These are phyloP conservation scores for Phocides pigmalion DNA, from an alignment of 1,140 invertebrate genomes.

Conservation along the genomic window DNA sequence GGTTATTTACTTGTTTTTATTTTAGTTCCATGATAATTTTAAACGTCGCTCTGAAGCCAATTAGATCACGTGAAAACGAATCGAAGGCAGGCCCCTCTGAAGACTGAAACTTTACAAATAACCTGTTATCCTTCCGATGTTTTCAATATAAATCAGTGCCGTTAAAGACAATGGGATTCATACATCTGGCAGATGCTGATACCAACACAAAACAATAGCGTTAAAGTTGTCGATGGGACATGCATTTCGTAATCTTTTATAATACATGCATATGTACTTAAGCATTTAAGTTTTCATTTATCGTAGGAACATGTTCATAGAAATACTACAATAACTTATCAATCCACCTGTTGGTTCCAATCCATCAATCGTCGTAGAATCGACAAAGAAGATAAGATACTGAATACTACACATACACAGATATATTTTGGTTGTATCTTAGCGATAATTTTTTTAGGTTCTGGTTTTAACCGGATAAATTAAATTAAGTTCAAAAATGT, in stretches of 20 bases:
- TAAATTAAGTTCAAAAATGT: too few species aligned
- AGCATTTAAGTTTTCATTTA: neutral
- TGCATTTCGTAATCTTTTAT: neutral
- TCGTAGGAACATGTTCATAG: neutral
- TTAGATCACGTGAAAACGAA: slow-evolving; percentile 77
- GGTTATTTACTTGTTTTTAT: slow-evolving; percentile 84
- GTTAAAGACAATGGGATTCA: slow-evolving; percentile 3
- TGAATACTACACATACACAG: too few species aligned
- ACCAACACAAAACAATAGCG: neutral
- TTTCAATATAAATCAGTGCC: slow-evolving; percentile 10
- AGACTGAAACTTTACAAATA: slow-evolving; percentile 30
- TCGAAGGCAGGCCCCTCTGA: slow-evolving; percentile 40
- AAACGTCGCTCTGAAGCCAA: slow-evolving; percentile 75
- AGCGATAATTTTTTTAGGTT: too few species aligned
- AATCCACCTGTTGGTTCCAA: neutral
- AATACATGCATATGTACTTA: neutral
- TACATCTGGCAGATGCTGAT: neutral
- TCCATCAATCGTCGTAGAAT: too few species aligned
- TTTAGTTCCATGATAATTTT: slow-evolving; percentile 82
- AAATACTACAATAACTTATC: neutral
- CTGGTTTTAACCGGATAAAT: too few species aligned
- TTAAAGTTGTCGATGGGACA: neutral
- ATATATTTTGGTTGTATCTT: too few species aligned
- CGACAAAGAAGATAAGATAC: too few species aligned
- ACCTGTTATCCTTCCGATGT: slow-evolving; percentile 9